phyloP scores from a whole-genome alignment of 2,797 vertebrate species.

The Rhinella marina region DNA sequence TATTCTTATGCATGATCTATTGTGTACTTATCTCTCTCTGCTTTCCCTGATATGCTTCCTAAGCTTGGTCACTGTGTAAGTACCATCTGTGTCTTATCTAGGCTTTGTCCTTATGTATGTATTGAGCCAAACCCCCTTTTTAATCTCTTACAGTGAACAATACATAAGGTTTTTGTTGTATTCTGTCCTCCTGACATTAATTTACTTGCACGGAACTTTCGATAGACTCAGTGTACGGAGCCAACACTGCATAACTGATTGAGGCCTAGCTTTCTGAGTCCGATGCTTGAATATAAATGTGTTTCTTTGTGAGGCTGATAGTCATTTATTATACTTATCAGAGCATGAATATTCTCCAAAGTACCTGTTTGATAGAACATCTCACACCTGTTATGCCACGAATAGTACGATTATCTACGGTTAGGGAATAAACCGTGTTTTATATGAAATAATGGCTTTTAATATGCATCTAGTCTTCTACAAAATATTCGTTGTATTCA shows the following conservation, averaged over 20 bases:
- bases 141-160: slow-evolving; percentile 28
- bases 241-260: slow-evolving; percentile 28
- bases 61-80: slow-evolving; percentile 99
- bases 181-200: slow-evolving; percentile 27
- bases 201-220: slow-evolving; percentile 26
- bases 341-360: slow-evolving; percentile 30
- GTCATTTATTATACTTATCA: slow-evolving; percentile 41
- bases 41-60: slow-evolving; percentile 82
- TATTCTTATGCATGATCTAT: slow-evolving; percentile 63
- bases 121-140: slow-evolving; percentile 19
- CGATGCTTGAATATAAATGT: slow-evolving; percentile 41
- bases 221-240: slow-evolving; percentile 4
- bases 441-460: slow-evolving; percentile 11
- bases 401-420: neutral
- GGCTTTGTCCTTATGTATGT: slow-evolving; percentile 58
- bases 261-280: slow-evolving; percentile 5
- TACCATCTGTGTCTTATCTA: slow-evolving; percentile 71
- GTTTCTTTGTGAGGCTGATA: slow-evolving; percentile 38
- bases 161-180: slow-evolving; percentile 29
- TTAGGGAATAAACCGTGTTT: neutral
- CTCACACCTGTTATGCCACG: neutral
- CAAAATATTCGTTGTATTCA: neutral
- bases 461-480: neutral
- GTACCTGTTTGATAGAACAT: slow-evolving; percentile 14
- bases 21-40: slow-evolving; percentile 65